Conservation (phyloP, 2,888 invertebrate genomes). For the Athrips mouffetella region DNA sequence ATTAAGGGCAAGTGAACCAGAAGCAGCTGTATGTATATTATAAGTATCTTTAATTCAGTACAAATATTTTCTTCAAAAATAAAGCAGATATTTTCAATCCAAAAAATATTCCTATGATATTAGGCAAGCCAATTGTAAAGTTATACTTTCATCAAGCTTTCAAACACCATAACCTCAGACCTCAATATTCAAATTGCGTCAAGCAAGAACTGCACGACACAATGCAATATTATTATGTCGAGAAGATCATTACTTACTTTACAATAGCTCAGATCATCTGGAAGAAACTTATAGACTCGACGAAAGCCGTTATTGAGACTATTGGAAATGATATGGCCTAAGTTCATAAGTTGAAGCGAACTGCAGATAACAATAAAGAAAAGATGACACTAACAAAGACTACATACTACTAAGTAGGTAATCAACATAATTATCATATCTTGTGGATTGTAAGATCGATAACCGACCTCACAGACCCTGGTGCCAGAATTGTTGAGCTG, state of each 20-base stretch:
- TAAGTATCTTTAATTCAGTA: too few species aligned
- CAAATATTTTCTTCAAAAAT: too few species aligned
- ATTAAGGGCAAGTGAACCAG: too few species aligned
- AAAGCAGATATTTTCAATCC: too few species aligned
- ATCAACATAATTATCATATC: too few species aligned
- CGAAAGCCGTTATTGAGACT: slow-evolving; percentile 47
- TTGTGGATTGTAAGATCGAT: too few species aligned
- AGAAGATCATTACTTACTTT: slow-evolving; percentile 45
- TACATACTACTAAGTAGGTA: too few species aligned
- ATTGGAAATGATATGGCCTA: slow-evolving; percentile 13
- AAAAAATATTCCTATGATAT: too few species aligned
- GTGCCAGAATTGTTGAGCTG: too few species aligned
- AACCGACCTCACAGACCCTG: too few species aligned
- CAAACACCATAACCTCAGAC: slow-evolving; percentile 11
- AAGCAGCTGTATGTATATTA: too few species aligned
- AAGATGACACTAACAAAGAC: too few species aligned
- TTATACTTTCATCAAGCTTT: not conserved
- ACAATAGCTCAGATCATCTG: slow-evolving; percentile 59
- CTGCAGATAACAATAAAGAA: not conserved
- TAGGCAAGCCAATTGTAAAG: not conserved
- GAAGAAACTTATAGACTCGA: slow-evolving; percentile 39
- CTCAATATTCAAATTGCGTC: slow-evolving; percentile 14
- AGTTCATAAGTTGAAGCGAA: not conserved
- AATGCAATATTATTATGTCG: slow-evolving; percentile 15
- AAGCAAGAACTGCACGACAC: slow-evolving; percentile 14